These are phyloP conservation scores for Loris lydekkerianus DNA, from an alignment of 2,797 vertebrate genomes.

Conservation along the genomic window DNA sequence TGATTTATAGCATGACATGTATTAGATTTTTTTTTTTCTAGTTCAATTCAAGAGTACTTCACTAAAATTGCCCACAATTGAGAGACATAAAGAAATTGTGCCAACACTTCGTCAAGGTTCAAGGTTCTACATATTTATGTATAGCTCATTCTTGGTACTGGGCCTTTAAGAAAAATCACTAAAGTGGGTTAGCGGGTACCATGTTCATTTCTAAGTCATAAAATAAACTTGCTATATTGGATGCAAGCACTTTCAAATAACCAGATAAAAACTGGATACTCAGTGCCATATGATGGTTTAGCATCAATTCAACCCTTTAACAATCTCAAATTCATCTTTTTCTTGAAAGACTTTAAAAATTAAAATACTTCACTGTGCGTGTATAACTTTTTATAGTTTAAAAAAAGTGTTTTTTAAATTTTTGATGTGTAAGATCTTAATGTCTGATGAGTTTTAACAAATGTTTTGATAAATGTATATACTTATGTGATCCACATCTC, in stretches of 20 bases:
- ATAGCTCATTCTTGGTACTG: background rate
- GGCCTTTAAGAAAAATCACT: background rate
- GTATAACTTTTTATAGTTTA: background rate
- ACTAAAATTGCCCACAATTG: background rate
- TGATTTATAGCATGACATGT: background rate
- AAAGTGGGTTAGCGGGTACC: background rate
- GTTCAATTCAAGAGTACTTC: background rate
- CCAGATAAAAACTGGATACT: background rate
- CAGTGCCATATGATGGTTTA: background rate
- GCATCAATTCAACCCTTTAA: background rate
- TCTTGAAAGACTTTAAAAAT: constrained; percentile 51
- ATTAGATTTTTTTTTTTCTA: background rate
- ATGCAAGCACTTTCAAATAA: background rate
- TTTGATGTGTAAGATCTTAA: constrained; percentile 2
- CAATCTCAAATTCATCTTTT: constrained; percentile 27
- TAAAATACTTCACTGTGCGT: constrained; percentile 1
- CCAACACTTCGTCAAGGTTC: background rate
- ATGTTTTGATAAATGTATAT: background rate
- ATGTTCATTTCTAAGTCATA: background rate
- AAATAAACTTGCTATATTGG: constrained; percentile 24
- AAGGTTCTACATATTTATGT: background rate
- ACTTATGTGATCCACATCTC: background rate
- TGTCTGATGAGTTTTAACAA: constrained; percentile 39
- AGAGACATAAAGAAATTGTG: background rate
- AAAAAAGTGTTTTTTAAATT: background rate